Base-by-base conservation (phyloP, 2,888 invertebrate genomes). In the Apeira syringaria region DNA sequence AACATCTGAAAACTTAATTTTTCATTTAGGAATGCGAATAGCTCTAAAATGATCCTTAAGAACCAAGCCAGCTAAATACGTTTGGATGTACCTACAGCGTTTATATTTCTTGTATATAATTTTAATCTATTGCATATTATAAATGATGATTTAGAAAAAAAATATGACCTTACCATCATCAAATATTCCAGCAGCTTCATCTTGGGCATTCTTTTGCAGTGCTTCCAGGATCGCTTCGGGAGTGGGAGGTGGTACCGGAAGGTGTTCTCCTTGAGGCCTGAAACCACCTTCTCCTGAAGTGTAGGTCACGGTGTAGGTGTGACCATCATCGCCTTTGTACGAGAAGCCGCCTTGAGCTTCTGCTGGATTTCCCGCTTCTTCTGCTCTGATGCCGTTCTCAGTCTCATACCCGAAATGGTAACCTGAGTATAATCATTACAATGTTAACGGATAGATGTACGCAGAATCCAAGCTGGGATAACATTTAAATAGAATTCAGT, bases 321-420 rank as follows among this genome's bases (percentile, higher is more conserved):
- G 73, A 0, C 92, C 92, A 58, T 92, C 92, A 3, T 92, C 92
- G 0, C 91, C 91, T 13, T 89, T 90, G 73, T 92, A 92, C 0
- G 91, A 84, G 64, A 90, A 92, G 0, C 88, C 86, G 0, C 92
- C 92, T 41, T 90, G 84, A 0, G 73, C 74, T 12, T 76, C 70
- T 0, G 42, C 54, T 0, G 69, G 40, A 35, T 78, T 71, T 0
- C 85, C 83, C 1, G 70, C 61, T 47, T 86, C 84, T 49, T 85
- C 84, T 6, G 80, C 80, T 18, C 75, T 62, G 42, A 87, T 86
- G 24, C 84, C 86, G 49, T 85, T 87, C 9, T 83, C 83, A 0
- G 87, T 86, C 56, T 86, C 85, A 15, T 70, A 87, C 12, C 72
- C 73, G 33, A 81, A 85, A 50, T 76, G 82, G 55, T 82, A 86